Evolutionary conservation across 2,888 invertebrate genomes (phyloP), one percentile per base, ranked within the genome.

Genomic region (Tachystola acroxantha): DNA sequence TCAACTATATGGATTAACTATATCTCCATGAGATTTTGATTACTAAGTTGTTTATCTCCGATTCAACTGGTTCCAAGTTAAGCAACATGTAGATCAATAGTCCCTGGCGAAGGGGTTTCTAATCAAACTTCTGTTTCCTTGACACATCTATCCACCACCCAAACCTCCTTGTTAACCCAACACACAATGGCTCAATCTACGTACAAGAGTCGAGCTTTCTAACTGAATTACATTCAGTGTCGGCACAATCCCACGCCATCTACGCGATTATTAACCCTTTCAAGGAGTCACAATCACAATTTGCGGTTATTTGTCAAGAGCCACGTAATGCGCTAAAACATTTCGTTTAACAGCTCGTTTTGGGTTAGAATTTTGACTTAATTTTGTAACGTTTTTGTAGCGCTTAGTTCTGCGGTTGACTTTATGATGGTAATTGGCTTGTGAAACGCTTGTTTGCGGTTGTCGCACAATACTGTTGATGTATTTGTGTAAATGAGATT

Each of bases 191-290:
- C 80, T 79, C 82, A 84, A 84, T 84, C 78, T 82, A 59, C 70
- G 50, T 46, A 57, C 53, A 58, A 67, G 64, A 67, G 64, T 39
- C 42, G 51, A 64, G 74, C 66, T 68, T 69, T 72, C 76, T 78
- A 81, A 84, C 72, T 60, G 58, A 74, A 77, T 84, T 80, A 81
- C 63, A 56, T 42, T 43, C 43, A 46, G 47, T 50, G 61, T 52
- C 56, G 50, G 45, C 70, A 74, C 74, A 75, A 73, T 77, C 76
- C 72, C 72, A 74, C 77, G 71, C 57, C 69, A 60, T 64, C 54
- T 54, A 52, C 46, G 52, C 53, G 72, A 80, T 78, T 84, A 85
- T 84, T 81, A 85, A 82, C 80, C 84, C 82, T 77, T 85, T 81
- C 79, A 82, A 68, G 69, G 67, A 69, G 66, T 68, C 69, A 75